Base-by-base conservation (phyloP, 2,797 vertebrate genomes). In the Otolemur crassicaudatus region DNA sequence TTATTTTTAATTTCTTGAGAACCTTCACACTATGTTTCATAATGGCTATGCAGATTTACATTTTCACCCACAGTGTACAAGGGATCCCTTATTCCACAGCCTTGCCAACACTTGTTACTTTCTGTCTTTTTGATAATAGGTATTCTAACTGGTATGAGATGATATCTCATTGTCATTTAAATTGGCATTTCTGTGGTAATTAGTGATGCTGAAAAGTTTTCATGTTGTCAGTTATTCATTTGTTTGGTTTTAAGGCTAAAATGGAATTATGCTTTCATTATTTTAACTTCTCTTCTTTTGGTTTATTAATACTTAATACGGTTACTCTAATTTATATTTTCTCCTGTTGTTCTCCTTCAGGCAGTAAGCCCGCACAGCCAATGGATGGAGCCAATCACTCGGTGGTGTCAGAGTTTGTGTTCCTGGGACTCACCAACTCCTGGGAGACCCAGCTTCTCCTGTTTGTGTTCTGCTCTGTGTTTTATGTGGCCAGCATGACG, bases 401-500 rank as follows among this genome's bases (percentile, higher is more conserved):
- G 25, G 7, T 40, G 5, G 89, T 94, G 61, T 81, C 96, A 81
- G 95, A 97, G 34, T 94, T 97, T 82, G 67, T 97, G 22, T 84
- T 97, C 16, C 29, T 97, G 82, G 95, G 95, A 61, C 96, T 97
- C 2, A 49, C 76, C 20, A 89, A 75, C 27, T 90, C 82, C 20
- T 92, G 85, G 70, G 79, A 81, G 17, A 93, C 87, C 12, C 83
- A 93, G 8, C 8, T 95, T 13, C 16, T 92, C 10, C 93, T 97
- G 37, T 95, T 95, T 43, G 20, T 79, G 12, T 49, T 90, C 5
- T 97, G 96, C 29, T 87, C 87, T 17, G 27, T 94, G 11, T n/a
- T 98, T 17, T 98, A 94, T 49, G 13, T 90, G 14, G 63, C 80
- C n/a, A 97, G 76, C 3, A 22, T 98, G 14, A 82, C 86, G 10